Base-by-base conservation (phyloP, 2,888 invertebrate genomes). In the Tetragonisca angustula region DNA sequence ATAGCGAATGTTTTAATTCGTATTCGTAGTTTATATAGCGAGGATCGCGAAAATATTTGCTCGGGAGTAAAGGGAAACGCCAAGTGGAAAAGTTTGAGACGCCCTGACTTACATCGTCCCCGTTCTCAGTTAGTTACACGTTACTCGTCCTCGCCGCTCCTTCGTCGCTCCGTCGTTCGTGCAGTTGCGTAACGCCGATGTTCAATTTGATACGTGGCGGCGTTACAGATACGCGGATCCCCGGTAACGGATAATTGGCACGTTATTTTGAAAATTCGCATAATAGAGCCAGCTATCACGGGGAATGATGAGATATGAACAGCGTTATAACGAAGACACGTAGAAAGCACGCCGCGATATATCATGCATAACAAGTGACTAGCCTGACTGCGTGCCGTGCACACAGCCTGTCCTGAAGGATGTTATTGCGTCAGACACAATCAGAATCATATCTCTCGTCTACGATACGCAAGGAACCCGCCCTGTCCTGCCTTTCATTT, bases 311-410 rank as follows among this genome's bases (percentile, higher is more conserved):
- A 89, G 90, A 91, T 90, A 92, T 89, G 92, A 92, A 89, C 90
- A 87, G 85, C 86, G 82, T 86, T 87, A 90, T 92, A 92, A 93
- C 92, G 91, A 93, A 93, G 92, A 92, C 93, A 93, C 92, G 92
- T 93, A 92, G 93, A 92, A 92, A 91, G 92, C 92, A 90, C 86
- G 88, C 89, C 84, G 86, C 89, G 88, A 92, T 93, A 91, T 92
- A 92, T 92, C 92, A 93, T 92, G 92, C 92, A 92, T 93, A 93
- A 90, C 91, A 92, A 92, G 91, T 91, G 91, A 90, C 86, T 88
- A 83, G 85, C 85, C 89, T 86, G 89, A 88, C 88, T 90, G 87
- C 89, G 86, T 90, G 89, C 89, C 89, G 83, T 83, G 86, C 87
- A 82, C 86, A 84, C 86, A 84, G 89, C 79, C 87, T 90, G 89